phyloP scores from a whole-genome alignment of 2,888 invertebrate species.

The Hydrotaea cyrtoneurina region DNA sequence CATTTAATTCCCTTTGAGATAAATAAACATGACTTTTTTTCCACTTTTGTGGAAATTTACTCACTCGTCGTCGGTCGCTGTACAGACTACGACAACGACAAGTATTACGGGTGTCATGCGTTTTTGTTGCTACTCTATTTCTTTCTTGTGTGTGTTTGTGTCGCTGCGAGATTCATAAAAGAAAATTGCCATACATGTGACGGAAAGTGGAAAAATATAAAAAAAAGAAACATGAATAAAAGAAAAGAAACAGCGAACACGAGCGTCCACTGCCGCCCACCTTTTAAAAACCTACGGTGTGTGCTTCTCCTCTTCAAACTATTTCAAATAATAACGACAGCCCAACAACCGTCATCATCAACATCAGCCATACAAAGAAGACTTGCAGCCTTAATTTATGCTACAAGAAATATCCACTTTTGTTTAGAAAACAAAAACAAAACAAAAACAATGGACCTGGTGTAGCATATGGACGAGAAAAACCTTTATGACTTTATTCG shows the following conservation, averaged over 20 bases:
- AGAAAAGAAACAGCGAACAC: too few relatives aligned
- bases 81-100: neutral
- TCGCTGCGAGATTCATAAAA: slow-evolving; percentile 40
- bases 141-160: too few relatives aligned
- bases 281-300: neutral
- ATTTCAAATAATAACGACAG: neutral
- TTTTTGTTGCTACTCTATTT: slow-evolving; percentile 4
- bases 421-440: slow-evolving; percentile 13
- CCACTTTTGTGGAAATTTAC: neutral
- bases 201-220: neutral
- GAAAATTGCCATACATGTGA: slow-evolving; percentile 51
- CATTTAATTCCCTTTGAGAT: slow-evolving; percentile 32
- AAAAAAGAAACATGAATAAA: neutral
- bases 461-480: too few relatives aligned
- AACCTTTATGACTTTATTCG: too few relatives aligned
- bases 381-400: neutral
- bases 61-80: neutral
- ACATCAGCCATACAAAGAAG: neutral
- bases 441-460: too few relatives aligned
- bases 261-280: neutral
- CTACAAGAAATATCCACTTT: neutral
- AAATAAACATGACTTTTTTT: slow-evolving; percentile 2
- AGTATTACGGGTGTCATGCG: neutral
- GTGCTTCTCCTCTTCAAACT: neutral
- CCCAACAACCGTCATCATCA: neutral